Evolutionary conservation across 2,888 invertebrate species (phyloP), one percentile per base, ranked within the genome.

Genomic region (Cephalotes varians): DNA sequence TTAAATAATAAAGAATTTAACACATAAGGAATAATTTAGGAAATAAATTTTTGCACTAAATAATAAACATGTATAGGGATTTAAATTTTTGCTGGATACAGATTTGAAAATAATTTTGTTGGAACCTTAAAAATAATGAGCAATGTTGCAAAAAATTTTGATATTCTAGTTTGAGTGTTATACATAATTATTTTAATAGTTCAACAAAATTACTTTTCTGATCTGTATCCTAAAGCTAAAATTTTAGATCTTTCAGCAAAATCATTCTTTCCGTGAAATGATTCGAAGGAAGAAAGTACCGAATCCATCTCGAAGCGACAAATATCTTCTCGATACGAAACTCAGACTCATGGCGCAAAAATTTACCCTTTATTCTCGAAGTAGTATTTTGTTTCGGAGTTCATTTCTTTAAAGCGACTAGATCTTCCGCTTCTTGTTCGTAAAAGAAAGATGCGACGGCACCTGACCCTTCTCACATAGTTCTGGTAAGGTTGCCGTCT

Each of bases 381-480:
- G 12, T 15, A 21, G 37, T 71, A 18, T 44, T 71, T 56, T 71
- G 7, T 56, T 18, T 71, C 56, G 28, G 51, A 54, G 69, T 18
- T 34, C 28, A 40, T 49, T 69, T 49, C 34, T 77, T 54, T 77
- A 71, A 67, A 76, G 28, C 9, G 12, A n/a, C 18, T 44, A 34
- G 31, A n/a, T n/a, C 72, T 44, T 56, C 72, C 21, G 18, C 25
- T 44, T 18, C 44, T 71, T 31, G 10, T 44, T 77, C 31, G 31
- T n/a, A 47, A 21, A 51, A 28, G n/a, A 12, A 10, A 65, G 12
- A n/a, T 37, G 64, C 51, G 28, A 71, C 12, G 56, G 44, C 72
- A 77, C 76, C 69, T 76, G 76, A 71, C 44, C 51, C 77, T 77
- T 77, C 56, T 77, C 72, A 71, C 71, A 69, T 31, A 54, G 40